These are phyloP conservation scores for Tachystola acroxantha DNA, from an alignment of 2,888 invertebrate genomes.

Conservation along the genomic window DNA sequence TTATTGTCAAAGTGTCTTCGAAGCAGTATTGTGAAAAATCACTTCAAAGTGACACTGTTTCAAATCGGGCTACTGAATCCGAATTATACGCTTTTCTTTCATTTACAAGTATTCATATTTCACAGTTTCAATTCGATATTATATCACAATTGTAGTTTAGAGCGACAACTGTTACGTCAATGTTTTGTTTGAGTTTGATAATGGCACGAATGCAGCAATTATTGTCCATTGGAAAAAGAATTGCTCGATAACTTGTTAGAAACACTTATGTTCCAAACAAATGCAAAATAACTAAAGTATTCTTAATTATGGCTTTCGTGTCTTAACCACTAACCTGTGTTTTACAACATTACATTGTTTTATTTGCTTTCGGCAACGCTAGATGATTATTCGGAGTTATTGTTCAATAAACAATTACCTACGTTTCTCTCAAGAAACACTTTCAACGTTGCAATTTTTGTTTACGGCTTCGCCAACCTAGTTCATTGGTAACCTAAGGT, in stretches of 20 bases:
- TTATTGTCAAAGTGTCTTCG: background rate
- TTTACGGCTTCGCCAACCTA: slow-evolving; percentile 40
- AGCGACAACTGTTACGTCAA: background rate
- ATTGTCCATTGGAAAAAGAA: too few species aligned
- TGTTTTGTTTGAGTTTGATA: slow-evolving; percentile 10
- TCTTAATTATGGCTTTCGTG: background rate
- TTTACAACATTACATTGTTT: background rate
- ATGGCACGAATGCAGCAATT: slow-evolving; percentile 11
- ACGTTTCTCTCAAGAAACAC: slow-evolving; percentile 23
- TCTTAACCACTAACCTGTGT: too few species aligned
- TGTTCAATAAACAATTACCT: background rate
- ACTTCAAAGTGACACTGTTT: background rate
- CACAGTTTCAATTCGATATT: too few species aligned
- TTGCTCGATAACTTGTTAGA: too few species aligned
- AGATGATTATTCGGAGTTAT: background rate
- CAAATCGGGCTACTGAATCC: too few species aligned
- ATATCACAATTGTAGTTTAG: too few species aligned
- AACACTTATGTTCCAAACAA: too few species aligned
- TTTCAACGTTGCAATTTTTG: slow-evolving; percentile 34
- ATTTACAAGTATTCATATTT: too few species aligned
- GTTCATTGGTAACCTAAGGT: slow-evolving; percentile 40
- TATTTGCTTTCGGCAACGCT: background rate
- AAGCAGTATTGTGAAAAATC: background rate
- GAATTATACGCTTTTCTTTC: slow-evolving; percentile 6
- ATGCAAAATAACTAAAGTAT: background rate